Conservation (phyloP, 37 sponge, comb jelly and placozoan species). For the Beroe forskalii region DNA sequence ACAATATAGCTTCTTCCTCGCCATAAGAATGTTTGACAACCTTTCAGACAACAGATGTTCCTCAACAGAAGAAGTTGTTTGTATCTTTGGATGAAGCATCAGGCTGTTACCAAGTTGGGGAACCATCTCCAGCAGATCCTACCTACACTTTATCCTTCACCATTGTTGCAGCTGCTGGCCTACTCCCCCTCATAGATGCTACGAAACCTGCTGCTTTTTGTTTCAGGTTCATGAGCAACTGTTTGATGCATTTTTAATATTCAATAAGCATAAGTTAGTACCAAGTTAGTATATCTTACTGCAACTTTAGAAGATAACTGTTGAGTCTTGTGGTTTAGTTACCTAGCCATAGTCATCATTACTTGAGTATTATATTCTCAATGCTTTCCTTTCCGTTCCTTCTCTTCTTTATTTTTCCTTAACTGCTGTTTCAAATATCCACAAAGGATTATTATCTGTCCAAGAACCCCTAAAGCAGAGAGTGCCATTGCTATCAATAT, state of each 20-base stretch:
- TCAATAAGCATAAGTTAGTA: no score
- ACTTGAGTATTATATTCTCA: no score
- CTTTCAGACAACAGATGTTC: not conserved
- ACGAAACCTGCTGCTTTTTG: slow-evolving; percentile 1
- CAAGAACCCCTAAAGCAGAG: no score
- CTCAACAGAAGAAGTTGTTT: not conserved
- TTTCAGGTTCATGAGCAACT: slow-evolving; percentile 45
- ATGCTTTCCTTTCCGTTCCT: no score
- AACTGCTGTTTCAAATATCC: no score
- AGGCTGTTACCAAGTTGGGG: slow-evolving; percentile 72
- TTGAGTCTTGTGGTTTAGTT: not conserved
- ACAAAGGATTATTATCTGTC: no score
- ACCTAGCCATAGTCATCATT: no score
- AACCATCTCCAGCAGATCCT: slow-evolving; percentile 15
- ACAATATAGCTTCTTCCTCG: no score
- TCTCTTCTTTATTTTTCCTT: no score
- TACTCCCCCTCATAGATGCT: slow-evolving; percentile 35
- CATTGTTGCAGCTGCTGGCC: slow-evolving; percentile 63
- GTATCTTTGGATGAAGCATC: slow-evolving; percentile 69
- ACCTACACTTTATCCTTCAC: slow-evolving; percentile 74
- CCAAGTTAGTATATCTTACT: not conserved
- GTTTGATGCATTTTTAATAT: no score
- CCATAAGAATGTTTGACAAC: no score
- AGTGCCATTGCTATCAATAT: no score
- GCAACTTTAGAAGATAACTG: not conserved